phyloP scores from a whole-genome alignment of 2,797 vertebrate genomes.

The Valencia hispanica region DNA sequence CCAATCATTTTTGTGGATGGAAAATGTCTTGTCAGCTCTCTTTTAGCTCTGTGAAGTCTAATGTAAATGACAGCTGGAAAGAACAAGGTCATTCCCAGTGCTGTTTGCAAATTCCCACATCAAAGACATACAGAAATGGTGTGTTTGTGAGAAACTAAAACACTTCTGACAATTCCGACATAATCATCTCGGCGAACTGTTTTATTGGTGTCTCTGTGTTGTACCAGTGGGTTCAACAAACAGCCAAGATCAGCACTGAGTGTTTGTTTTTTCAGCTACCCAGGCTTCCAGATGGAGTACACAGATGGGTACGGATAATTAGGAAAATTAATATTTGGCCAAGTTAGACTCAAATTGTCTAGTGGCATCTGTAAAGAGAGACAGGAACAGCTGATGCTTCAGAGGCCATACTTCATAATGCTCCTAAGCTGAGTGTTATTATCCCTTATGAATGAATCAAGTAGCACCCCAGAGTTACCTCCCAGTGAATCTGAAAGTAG shows the following conservation, averaged over 20 bases:
- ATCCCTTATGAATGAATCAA: not conserved
- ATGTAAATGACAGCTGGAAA: slow-evolving; percentile 56
- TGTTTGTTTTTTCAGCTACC: slow-evolving; percentile 21
- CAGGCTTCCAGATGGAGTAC: slow-evolving; percentile 25
- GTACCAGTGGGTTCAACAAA: slow-evolving; percentile 36
- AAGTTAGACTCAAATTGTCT: slow-evolving; percentile 26
- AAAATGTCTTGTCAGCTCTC: slow-evolving; percentile 9
- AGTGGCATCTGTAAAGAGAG: slow-evolving; percentile 25
- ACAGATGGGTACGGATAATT: slow-evolving; percentile 49
- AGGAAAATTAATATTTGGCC: slow-evolving; percentile 38
- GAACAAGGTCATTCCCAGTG: slow-evolving; percentile 57
- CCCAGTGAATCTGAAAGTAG: not conserved
- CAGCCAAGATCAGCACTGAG: slow-evolving; percentile 7
- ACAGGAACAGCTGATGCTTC: not conserved
- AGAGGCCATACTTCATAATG: not conserved
- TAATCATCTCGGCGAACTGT: slow-evolving; percentile 29
- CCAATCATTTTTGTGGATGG: slow-evolving; percentile 22
- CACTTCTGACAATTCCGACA: slow-evolving; percentile 17
- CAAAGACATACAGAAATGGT: not conserved
- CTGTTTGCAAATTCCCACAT: slow-evolving; percentile 38
- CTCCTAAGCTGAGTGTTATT: not conserved
- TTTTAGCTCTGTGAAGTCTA: slow-evolving; percentile 30
- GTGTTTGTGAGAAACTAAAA: not conserved
- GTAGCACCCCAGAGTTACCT: slow-evolving; percentile 1
- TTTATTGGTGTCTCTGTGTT: slow-evolving; percentile 18